Percentiles rank a stretch among this genome's conserved stretches.
These are phyloP conservation scores for Allacma fusca DNA, from an alignment of 2,888 invertebrate species.

Conservation along the genomic window DNA sequence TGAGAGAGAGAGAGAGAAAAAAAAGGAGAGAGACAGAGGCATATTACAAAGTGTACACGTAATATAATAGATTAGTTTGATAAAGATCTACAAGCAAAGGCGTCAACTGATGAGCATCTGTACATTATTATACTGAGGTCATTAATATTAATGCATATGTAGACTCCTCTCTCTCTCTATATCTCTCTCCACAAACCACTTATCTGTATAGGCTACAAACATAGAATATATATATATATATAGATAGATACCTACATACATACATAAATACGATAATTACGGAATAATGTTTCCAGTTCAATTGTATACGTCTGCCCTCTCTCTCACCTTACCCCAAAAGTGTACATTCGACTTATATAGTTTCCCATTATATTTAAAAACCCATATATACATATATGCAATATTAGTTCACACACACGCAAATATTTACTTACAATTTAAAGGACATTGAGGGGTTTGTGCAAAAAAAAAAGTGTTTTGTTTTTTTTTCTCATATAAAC, in stretches of 20 bases:
- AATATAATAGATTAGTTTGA: conserved; percentile 16
- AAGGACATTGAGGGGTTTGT: conserved; percentile 34
- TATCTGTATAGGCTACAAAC: not conserved
- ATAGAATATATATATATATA: not conserved
- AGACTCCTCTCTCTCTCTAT: not conserved
- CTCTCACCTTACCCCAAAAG: too few species aligned
- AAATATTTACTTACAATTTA: not conserved
- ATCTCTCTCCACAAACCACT: too few species aligned
- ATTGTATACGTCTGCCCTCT: too few species aligned
- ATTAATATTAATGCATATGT: not conserved
- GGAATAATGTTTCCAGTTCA: too few species aligned
- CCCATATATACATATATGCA: not conserved
- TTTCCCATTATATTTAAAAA: not conserved
- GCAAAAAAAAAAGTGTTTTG: conserved; percentile 30
- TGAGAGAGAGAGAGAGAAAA: too few species aligned
- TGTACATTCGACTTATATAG: conserved; percentile 19
- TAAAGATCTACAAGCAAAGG: conserved; percentile 8
- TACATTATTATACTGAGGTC: conserved; percentile 16
- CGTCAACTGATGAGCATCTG: conserved; percentile 17
- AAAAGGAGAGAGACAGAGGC: too few species aligned
- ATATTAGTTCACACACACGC: not conserved
- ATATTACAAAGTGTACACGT: too few species aligned
- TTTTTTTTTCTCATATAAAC: conserved; percentile 6
- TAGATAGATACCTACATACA: too few species aligned
- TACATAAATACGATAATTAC: too few species aligned